Evolutionary conservation across 2,113 vertebrate species (phyloP).

Genomic region (Oncorhynchus masou): DNA sequence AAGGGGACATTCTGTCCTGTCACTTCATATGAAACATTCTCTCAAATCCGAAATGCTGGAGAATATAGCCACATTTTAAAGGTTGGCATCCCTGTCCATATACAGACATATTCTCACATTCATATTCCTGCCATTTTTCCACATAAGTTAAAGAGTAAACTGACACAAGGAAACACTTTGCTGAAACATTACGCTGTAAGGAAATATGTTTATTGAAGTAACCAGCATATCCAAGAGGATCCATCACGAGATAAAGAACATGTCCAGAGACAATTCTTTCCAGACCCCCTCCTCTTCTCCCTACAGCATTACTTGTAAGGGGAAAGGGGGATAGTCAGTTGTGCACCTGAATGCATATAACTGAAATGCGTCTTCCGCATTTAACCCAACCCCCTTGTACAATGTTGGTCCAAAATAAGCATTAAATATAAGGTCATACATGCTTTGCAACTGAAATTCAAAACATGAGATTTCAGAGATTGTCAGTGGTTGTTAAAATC

Average conservation of each 20-base stretch:
- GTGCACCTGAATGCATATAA: no score
- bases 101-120: no score
- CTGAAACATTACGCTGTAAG: constrained; percentile 18
- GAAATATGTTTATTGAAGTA: constrained; percentile 17
- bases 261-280: constrained; percentile 15
- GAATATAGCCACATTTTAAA: no score
- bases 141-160: constrained; percentile 11
- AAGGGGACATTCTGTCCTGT: no score
- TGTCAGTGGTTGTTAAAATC: constrained; percentile 37
- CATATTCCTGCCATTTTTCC: constrained; percentile 9
- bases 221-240: constrained; percentile 50
- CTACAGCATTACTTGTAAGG: constrained; percentile 48
- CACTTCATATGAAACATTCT: no score
- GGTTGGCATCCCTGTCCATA: no score
- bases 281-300: constrained; percentile 14
- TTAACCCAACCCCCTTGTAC: not conserved
- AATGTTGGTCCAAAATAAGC: constrained; percentile 14
- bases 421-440: constrained; percentile 31
- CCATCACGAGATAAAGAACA: constrained; percentile 17
- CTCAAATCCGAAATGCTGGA: no score
- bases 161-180: constrained; percentile 24
- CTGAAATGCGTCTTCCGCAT: no score
- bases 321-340: no score
- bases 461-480: constrained; percentile 39
- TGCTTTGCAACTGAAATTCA: not conserved